These are phyloP conservation scores for Phyllostomus discolor DNA, from an alignment of 2,113 vertebrate species.

Conservation along the genomic window DNA sequence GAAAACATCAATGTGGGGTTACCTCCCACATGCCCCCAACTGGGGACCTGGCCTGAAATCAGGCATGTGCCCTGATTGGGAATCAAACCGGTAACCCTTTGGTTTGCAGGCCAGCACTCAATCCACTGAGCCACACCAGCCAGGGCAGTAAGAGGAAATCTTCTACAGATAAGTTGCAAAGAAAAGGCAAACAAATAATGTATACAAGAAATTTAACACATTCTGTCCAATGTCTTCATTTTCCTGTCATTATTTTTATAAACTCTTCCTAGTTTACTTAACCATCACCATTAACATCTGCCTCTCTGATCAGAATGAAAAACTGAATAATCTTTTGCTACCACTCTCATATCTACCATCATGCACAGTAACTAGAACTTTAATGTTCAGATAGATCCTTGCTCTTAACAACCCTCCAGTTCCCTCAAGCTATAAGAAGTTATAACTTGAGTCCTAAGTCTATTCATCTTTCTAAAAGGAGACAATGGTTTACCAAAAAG, in stretches of 20 bases:
- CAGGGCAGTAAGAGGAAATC: constrained; percentile 81
- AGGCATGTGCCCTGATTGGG: too few relatives aligned
- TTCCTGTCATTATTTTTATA: constrained; percentile 99
- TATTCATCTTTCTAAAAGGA: not conserved
- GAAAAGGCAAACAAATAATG: constrained; percentile 96
- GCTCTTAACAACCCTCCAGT: not conserved
- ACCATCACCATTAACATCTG: not conserved
- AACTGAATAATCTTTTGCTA: not conserved
- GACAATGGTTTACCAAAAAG: not conserved
- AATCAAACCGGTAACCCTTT: too few relatives aligned
- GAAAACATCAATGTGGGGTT: too few relatives aligned
- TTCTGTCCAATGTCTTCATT: constrained; percentile 98
- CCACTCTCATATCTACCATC: not conserved
- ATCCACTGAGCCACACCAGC: too few relatives aligned
- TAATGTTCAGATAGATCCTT: not conserved
- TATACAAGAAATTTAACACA: constrained; percentile 94
- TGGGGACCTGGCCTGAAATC: too few relatives aligned
- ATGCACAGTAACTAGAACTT: not conserved
- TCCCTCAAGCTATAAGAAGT: not conserved
- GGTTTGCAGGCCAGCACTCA: too few relatives aligned
- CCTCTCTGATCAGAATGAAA: not conserved
- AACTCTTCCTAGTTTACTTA: constrained; percentile 83
- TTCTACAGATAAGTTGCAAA: constrained; percentile 99
- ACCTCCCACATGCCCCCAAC: too few relatives aligned
- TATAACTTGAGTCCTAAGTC: not conserved